Evolutionary conservation across 1,140 invertebrate species (phyloP).

Genomic region (Arion vulgaris): DNA sequence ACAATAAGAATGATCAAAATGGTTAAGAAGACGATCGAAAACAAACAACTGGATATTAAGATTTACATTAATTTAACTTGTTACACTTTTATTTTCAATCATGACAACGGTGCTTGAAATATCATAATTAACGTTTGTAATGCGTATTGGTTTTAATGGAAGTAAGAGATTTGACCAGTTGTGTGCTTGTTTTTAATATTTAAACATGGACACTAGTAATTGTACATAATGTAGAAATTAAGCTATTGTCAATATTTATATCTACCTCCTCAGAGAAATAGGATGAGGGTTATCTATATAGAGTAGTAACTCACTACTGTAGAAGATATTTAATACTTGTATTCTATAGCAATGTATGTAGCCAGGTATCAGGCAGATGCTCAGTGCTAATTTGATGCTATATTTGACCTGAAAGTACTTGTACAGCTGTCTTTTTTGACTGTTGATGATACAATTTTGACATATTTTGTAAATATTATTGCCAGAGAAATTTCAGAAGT

Average conservation of each 20-base stretch:
- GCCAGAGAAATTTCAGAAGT: no score
- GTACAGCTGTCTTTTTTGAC: no score
- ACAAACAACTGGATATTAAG: no score
- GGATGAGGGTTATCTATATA: background rate
- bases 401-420: background rate
- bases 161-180: background rate
- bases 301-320: background rate
- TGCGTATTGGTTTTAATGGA: background rate
- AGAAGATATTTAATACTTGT: background rate
- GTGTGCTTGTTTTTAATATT: background rate
- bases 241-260: background rate
- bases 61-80: no score
- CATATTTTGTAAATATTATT: no score
- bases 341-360: background rate
- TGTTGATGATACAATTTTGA: no score
- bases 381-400: background rate
- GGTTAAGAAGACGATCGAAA: no score
- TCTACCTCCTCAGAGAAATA: slow-evolving; percentile 11
- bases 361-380: background rate
- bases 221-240: background rate
- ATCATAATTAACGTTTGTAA: background rate
- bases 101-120: background rate
- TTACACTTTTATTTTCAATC: background rate
- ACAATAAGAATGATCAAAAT: no score
- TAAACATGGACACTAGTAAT: background rate